These are phyloP conservation scores for Saguinus midas DNA, from an alignment of 2,113 vertebrate species.

Conservation along the genomic window DNA sequence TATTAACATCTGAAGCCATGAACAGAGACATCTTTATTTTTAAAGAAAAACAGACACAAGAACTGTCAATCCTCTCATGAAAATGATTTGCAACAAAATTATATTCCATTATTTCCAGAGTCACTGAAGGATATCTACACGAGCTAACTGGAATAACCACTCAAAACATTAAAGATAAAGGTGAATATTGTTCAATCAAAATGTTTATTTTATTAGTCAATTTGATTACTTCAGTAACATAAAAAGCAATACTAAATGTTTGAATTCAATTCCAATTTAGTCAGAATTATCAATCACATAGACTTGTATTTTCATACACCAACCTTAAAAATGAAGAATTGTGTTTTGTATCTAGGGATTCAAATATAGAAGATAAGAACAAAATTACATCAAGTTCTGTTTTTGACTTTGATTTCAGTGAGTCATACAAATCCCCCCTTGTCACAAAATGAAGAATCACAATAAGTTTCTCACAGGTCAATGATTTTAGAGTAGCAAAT, in stretches of 20 bases:
- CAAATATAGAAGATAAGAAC: background rate
- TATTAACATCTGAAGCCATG: background rate
- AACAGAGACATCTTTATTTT: conserved; percentile 20
- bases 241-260: background rate
- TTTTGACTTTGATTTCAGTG: conserved; percentile 4
- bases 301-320: background rate
- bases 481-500: background rate
- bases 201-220: conserved; percentile 40
- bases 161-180: background rate
- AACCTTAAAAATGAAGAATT: background rate
- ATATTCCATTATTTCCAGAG: background rate
- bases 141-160: background rate
- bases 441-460: background rate
- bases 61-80: conserved; percentile 1
- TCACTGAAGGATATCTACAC: background rate
- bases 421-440: background rate
- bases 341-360: background rate
- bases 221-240: background rate
- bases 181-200: background rate
- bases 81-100: conserved; percentile 8
- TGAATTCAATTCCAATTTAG: background rate
- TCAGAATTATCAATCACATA: background rate
- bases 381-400: background rate
- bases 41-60: background rate
- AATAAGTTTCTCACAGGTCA: background rate